These are phyloP conservation scores for Bruchidius siliquastri DNA, from an alignment of 2,888 invertebrate species.

Conservation along the genomic window DNA sequence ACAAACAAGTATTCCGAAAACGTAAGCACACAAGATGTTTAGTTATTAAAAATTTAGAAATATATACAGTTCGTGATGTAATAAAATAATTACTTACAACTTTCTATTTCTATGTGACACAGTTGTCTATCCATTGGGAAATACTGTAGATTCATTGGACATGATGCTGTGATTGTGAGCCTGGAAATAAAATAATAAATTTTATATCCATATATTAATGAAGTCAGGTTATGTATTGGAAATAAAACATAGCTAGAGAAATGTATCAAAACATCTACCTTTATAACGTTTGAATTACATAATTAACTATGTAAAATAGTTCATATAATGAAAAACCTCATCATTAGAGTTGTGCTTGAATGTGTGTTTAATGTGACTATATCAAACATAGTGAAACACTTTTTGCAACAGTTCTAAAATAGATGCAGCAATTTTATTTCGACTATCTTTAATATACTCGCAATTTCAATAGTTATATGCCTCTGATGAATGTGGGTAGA, in stretches of 20 bases:
- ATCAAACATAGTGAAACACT: too few species aligned
- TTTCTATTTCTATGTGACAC: constrained; percentile 94
- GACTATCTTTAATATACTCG: too few species aligned
- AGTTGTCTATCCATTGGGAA: constrained; percentile 95
- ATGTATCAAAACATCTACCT: too few species aligned
- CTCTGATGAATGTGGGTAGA: not conserved
- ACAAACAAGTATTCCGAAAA: not conserved
- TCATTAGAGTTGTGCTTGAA: too few species aligned
- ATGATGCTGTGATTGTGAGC: constrained; percentile 91
- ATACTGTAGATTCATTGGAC: constrained; percentile 94
- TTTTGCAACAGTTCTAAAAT: too few species aligned
- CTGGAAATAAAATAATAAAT: constrained; percentile 52
- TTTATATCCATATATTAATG: not conserved
- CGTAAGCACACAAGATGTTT: not conserved
- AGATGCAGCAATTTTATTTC: too few species aligned
- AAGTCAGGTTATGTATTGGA: too few species aligned
- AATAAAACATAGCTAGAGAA: too few species aligned
- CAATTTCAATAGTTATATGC: not conserved
- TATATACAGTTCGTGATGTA: not conserved
- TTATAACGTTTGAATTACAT: too few species aligned
- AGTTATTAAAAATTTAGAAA: not conserved
- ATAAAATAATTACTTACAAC: constrained; percentile 76
- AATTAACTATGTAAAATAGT: too few species aligned
- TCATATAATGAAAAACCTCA: too few species aligned
- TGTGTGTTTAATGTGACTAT: too few species aligned